Conservation (phyloP, 2,888 invertebrate species). For the Harpalus rufipes region DNA sequence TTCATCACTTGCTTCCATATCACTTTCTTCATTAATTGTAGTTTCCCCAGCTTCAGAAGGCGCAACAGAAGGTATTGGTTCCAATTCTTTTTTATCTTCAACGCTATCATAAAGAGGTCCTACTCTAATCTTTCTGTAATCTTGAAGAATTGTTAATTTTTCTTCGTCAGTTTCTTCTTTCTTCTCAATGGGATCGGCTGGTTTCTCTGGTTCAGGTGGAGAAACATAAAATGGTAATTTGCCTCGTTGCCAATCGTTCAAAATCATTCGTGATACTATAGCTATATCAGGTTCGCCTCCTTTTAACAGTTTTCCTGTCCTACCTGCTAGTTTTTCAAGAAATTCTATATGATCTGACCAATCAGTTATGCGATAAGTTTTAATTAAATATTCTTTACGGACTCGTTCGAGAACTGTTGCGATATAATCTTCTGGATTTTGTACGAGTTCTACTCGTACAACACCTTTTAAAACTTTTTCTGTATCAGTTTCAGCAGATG, state of each 20-base stretch:
- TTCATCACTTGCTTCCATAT: slow-evolving; percentile 77
- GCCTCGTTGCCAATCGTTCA: slow-evolving; percentile 99
- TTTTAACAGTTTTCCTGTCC: slow-evolving; percentile 93
- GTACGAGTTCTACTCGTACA: slow-evolving; percentile 96
- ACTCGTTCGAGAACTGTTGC: slow-evolving; percentile 91
- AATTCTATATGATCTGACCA: slow-evolving; percentile 94
- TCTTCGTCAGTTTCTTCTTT: slow-evolving; percentile 73
- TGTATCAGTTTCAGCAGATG: slow-evolving; percentile 96
- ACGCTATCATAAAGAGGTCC: slow-evolving; percentile 83
- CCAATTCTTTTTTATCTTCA: slow-evolving; percentile 76
- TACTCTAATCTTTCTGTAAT: slow-evolving; percentile 89
- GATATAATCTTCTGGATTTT: slow-evolving; percentile 97
- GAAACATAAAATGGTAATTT: slow-evolving; percentile 96
- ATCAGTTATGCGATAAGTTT: slow-evolving; percentile 91
- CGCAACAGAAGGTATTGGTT: slow-evolving; percentile 63
- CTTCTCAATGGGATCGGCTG: slow-evolving; percentile 74
- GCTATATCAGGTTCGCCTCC: slow-evolving; percentile 97
- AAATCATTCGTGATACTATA: slow-evolving; percentile 94
- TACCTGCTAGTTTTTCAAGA: slow-evolving; percentile 91
- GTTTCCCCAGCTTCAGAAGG: slow-evolving; percentile 74
- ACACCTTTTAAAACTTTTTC: slow-evolving; percentile 98
- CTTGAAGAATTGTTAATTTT: slow-evolving; percentile 84
- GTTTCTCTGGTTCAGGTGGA: slow-evolving; percentile 84
- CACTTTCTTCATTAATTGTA: slow-evolving; percentile 72
- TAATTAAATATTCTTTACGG: slow-evolving; percentile 90